Conservation (phyloP, 2,797 vertebrate genomes). For the Phoeniculus purpureus region DNA sequence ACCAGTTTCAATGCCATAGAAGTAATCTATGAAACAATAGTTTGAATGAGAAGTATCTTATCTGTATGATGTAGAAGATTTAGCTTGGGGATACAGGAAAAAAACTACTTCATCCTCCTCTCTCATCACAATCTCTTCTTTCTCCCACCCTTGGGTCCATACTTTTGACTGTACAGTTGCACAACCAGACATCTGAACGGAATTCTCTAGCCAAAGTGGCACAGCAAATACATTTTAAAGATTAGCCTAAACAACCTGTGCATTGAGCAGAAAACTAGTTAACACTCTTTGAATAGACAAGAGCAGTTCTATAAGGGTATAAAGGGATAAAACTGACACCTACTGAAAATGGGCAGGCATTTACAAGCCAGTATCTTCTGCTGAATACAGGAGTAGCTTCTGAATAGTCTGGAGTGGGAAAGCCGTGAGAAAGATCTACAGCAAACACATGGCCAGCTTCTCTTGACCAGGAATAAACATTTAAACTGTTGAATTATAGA, state of each 20-base stretch:
- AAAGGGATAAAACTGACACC: not conserved
- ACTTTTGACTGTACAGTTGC: not conserved
- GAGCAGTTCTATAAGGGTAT: not conserved
- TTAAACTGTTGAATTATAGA: not conserved
- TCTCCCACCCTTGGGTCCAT: not conserved
- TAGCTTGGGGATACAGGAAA: not conserved
- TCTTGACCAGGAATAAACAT: not conserved
- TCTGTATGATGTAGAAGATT: rapidly evolving
- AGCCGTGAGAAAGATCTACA: not conserved
- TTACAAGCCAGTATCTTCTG: not conserved
- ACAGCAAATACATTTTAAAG: not conserved
- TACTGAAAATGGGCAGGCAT: not conserved
- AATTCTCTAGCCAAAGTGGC: not conserved
- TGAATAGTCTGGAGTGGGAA: rapidly evolving
- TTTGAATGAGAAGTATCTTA: not conserved
- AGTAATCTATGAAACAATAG: not conserved
- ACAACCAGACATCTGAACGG: not conserved
- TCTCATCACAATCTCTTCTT: not conserved
- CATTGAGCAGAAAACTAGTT: not conserved
- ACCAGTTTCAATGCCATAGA: not conserved
- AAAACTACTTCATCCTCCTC: not conserved
- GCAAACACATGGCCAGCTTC: rapidly evolving
- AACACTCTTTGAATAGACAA: not conserved
- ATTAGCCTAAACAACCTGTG: not conserved
- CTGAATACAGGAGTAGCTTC: rapidly evolving